Base-by-base conservation (phyloP, 2,797 vertebrate genomes). In the Petrocephalus schoutedeni region DNA sequence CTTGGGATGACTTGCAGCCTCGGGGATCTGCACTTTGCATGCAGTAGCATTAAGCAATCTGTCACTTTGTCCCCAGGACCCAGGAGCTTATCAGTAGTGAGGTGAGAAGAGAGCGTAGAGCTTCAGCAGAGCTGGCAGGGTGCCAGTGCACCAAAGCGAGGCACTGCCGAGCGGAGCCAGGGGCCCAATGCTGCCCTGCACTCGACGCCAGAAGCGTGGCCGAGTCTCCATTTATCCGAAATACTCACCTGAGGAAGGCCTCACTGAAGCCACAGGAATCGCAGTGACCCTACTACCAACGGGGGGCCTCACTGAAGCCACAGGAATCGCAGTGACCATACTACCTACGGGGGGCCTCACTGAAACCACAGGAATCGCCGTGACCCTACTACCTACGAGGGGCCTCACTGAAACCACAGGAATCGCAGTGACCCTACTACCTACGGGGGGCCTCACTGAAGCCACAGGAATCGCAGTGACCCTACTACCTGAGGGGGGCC, bases 11-110 rank as follows among this genome's bases (percentile, higher is more conserved):
- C 59, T n/a, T 83, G 5, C 32, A 12, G 80, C 87, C 21, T 5
- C 19, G 23, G 10, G 4, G 51, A 51, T 23, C 59, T 85, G 21
- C 54, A 19, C 64, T 85, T 56, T 54, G 82, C 49, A 74, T 85
- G 59, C 87, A n/a, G 82, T 36, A 28, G 2, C 71, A n/a, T 67
- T 80, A 85, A 57, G 59, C 28, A 54, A 88, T 88, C 87, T 59
- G 59, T 88, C 87, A 88, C 56, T 88, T 71, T 88, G 87, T 85
- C 80, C 58, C 32, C 58, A 51, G 84, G 59, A 36, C 87, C 28
- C 45, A 71, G 82, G 53, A 64, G 59, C 87, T 85, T 85, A 85
- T 88, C 87, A 54, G 87, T 19, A 85, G 23, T 53, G 82, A 54
- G 49, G 12, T 36, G 57, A 82, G 41, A 88, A 54, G n/a, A 21